Conservation (phyloP, 1,140 invertebrate species). For the Daktulosphaira vitifoliae region DNA sequence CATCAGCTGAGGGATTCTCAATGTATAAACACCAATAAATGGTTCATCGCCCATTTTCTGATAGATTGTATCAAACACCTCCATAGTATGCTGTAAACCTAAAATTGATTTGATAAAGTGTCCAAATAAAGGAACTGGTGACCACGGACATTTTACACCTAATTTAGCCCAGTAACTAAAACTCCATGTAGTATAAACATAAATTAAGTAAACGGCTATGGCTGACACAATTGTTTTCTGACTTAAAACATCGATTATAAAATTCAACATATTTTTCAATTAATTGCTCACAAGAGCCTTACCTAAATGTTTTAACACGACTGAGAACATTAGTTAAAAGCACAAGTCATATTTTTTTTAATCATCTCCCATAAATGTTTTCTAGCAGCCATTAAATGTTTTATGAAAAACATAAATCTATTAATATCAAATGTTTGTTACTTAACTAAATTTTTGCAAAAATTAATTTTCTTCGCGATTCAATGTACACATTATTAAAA, state of each 20-base stretch:
- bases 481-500: too few relatives aligned
- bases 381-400: too few relatives aligned
- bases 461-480: too few relatives aligned
- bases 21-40: constrained; percentile 37
- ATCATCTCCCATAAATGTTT: too few relatives aligned
- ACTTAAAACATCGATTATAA: background rate
- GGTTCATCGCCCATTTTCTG: constrained; percentile 28
- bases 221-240: background rate
- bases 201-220: background rate
- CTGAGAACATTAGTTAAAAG: too few relatives aligned
- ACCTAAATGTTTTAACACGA: too few relatives aligned
- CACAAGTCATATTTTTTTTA: too few relatives aligned
- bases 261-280: background rate
- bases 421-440: too few relatives aligned
- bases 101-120: background rate
- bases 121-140: constrained; percentile 11
- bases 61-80: constrained; percentile 37
- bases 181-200: constrained; percentile 1
- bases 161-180: background rate
- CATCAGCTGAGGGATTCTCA: constrained; percentile 36
- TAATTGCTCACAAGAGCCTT: too few relatives aligned
- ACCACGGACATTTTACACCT: background rate
- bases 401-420: too few relatives aligned
- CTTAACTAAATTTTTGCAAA: too few relatives aligned
- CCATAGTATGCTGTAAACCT: constrained; percentile 1